Conservation (phyloP, 2,113 vertebrate genomes). For the Dipodomys stephensi region DNA sequence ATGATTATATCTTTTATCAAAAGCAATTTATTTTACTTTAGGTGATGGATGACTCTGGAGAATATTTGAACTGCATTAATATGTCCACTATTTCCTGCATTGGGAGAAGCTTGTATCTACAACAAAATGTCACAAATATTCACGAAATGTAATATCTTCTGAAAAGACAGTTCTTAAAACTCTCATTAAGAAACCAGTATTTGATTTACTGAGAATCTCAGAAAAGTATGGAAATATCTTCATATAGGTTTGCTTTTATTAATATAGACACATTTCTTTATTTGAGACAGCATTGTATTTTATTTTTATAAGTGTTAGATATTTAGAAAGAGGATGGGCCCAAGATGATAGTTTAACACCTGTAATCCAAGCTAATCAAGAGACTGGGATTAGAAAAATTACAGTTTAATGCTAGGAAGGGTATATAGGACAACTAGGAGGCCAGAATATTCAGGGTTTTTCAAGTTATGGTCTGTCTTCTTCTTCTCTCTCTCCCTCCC, state of each 20-base stretch:
- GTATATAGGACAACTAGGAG: too few relatives aligned
- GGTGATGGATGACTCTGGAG: slow-evolving; percentile 58
- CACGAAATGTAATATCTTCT: slow-evolving; percentile 33
- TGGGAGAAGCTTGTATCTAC: slow-evolving; percentile 47
- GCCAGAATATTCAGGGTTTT: too few relatives aligned
- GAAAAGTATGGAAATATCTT: background rate
- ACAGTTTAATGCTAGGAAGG: too few relatives aligned
- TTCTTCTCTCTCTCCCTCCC: too few relatives aligned
- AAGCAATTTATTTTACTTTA: slow-evolving; percentile 64
- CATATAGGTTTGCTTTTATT: background rate
- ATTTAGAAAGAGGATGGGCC: background rate
- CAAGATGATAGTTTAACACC: too few relatives aligned
- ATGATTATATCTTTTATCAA: slow-evolving; percentile 65
- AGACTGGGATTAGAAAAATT: too few relatives aligned
- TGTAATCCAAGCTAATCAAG: too few relatives aligned
- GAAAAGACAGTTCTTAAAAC: slow-evolving; percentile 28
- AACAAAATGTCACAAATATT: slow-evolving; percentile 61
- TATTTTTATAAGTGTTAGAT: background rate
- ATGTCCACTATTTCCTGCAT: background rate
- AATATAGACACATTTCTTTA: background rate
- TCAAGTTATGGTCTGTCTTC: too few relatives aligned
- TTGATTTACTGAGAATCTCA: slow-evolving; percentile 34
- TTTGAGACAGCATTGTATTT: background rate
- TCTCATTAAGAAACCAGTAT: slow-evolving; percentile 6
- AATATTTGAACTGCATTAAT: slow-evolving; percentile 60